Percentiles rank a stretch among this genome's conserved stretches.
phyloP scores from a whole-genome alignment of 2,888 invertebrate genomes.

The Volucella bombylans region DNA sequence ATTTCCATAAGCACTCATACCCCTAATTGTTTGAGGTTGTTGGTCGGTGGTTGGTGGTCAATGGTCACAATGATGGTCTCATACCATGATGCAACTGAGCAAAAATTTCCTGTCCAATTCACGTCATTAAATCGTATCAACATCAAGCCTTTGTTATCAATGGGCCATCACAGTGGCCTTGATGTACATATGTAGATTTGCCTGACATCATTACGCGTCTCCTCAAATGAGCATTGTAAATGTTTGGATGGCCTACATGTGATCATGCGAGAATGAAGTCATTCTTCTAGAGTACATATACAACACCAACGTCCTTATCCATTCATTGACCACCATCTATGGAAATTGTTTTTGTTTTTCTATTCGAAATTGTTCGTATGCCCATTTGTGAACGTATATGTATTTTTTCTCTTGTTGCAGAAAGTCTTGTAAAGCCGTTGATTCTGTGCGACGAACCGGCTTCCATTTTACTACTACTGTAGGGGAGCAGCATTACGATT shows the following conservation, averaged over 20 bases:
- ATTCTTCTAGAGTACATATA: too few species aligned
- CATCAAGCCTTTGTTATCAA: conserved; percentile 5
- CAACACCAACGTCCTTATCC: too few species aligned
- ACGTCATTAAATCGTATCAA: background rate
- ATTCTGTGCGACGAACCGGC: conserved; percentile 1
- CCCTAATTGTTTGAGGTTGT: conserved; percentile 13
- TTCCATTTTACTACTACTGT: conserved; percentile 4
- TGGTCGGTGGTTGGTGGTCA: background rate
- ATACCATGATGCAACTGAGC: conserved; percentile 45
- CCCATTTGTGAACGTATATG: too few species aligned
- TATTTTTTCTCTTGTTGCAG: conserved; percentile 24
- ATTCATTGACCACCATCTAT: too few species aligned
- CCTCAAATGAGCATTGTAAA: background rate
- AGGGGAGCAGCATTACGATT: conserved; percentile 1
- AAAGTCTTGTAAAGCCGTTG: conserved; percentile 18
- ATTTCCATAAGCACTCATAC: conserved; percentile 1
- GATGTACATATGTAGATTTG: conserved; percentile 21
- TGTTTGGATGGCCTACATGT: conserved; percentile 2
- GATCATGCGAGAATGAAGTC: background rate
- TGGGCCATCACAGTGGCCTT: conserved; percentile 20
- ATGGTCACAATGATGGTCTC: background rate
- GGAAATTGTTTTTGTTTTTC: too few species aligned
- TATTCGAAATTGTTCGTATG: too few species aligned
- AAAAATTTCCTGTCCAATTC: conserved; percentile 1
- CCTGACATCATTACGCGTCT: conserved; percentile 33